Base-by-base conservation (phyloP, 2,113 vertebrate species). In the Struthidea cinerea region DNA sequence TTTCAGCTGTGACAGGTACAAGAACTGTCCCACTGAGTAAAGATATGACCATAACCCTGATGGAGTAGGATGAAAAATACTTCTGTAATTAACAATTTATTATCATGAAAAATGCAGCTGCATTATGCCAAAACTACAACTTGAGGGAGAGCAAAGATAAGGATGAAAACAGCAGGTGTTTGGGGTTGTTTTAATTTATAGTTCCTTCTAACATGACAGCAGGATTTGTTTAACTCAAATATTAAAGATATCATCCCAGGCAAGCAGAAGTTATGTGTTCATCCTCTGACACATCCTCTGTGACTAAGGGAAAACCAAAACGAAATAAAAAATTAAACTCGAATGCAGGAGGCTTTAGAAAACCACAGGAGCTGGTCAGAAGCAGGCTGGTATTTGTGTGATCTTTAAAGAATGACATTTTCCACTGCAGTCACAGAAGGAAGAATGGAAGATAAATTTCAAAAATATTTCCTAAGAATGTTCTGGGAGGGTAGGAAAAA, bases 361-460 rank as follows among this genome's bases (percentile, higher is more conserved):
- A 96, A 86, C 37, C 74, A 89, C 81, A 87, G 39, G 30, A 87
- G 75, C 47, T 91, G 79, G 61, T 63, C 63, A 84, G 49, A 55
- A 85, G 20, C 59, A 57, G 56, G 50, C 27, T 83, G 91, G 50
- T 68, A 53, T 89, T 89, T 89, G 49, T 42, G 42, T 88, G 89
- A 83, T 84, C 16, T 88, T 71, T 56, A 19, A 76, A 73, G 69
- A 94, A 81, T 70, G 73, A 81, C 19, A 77, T 94, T 98, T 97
- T 97, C 97, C 96, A 94, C 92, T 85, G 87, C 41, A 87, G 68
- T 94, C 86, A 96, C 76, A 32, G 10, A 32, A 69, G 37, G 49
- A 85, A 84, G 65, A 90, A 65, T 49, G 17, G 42, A 57, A 87
- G 42, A 81, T 4, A 46, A 17, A 61, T 50, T 84, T 70, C 44